Evolutionary conservation across 2,888 invertebrate species (phyloP).

Genomic region (Clusia tigrina): DNA sequence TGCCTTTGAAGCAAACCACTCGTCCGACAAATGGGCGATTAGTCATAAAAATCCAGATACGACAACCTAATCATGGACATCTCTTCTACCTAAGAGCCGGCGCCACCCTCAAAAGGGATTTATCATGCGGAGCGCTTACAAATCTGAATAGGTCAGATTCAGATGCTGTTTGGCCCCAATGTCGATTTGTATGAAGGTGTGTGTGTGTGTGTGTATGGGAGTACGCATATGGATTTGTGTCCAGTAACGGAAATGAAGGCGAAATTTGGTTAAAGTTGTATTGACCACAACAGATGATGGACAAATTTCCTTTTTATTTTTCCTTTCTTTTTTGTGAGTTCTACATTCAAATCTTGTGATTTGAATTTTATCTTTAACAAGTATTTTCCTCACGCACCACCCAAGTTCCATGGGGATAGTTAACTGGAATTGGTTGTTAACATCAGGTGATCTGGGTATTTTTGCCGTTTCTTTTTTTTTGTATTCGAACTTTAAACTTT

Average conservation of each 20-base stretch:
- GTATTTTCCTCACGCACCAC: background rate
- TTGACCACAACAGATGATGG: slow-evolving; percentile 12
- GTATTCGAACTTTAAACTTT: too few relatives aligned
- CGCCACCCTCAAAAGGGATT: background rate
- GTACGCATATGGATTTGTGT: background rate
- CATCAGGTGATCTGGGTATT: slow-evolving; percentile 8
- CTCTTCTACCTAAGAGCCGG: background rate
- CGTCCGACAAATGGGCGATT: slow-evolving; percentile 37
- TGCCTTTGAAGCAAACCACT: slow-evolving; percentile 29
- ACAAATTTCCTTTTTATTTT: background rate
- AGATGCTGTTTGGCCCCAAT: background rate
- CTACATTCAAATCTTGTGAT: background rate
- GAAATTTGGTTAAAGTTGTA: slow-evolving; percentile 8
- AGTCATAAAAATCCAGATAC: slow-evolving; percentile 32
- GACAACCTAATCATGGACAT: slow-evolving; percentile 21
- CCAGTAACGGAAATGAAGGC: slow-evolving; percentile 16
- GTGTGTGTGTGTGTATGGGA: background rate
- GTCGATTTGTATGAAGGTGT: background rate
- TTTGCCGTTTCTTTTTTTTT: background rate
- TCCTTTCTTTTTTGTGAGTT: background rate
- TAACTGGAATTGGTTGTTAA: background rate
- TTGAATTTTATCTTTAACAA: slow-evolving; percentile 10
- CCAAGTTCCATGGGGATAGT: background rate
- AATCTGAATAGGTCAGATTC: background rate
- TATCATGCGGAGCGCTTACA: background rate